Evolutionary conservation across 2,113 vertebrate genomes (phyloP).

Genomic region (Callithrix jacchus): DNA sequence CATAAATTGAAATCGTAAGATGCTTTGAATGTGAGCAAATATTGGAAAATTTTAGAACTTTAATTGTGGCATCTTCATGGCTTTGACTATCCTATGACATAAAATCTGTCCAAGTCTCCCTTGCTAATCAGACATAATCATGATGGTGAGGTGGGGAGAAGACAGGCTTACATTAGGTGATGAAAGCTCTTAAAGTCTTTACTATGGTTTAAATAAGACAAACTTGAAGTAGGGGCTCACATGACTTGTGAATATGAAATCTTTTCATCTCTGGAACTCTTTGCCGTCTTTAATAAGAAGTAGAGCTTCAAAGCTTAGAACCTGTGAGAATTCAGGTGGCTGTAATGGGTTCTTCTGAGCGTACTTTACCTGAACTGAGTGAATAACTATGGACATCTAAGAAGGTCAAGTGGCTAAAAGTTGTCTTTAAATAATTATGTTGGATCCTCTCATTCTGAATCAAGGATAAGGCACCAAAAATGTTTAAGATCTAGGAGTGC

Average conservation of each 20-base stretch:
- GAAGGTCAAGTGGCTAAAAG: background rate
- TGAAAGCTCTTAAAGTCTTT: background rate
- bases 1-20: background rate
- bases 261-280: background rate
- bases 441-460: background rate
- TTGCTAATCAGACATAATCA: background rate
- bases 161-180: background rate
- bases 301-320: constrained; percentile 4
- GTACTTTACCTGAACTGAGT: background rate
- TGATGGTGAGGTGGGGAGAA: background rate
- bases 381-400: background rate
- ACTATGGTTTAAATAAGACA: background rate
- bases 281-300: background rate
- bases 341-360: background rate
- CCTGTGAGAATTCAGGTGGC: background rate
- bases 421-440: background rate
- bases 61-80: background rate
- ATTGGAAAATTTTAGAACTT: background rate
- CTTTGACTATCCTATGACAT: background rate
- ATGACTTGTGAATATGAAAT: background rate
- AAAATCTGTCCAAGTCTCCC: background rate
- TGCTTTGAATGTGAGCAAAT: background rate
- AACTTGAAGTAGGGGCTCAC: background rate
- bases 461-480: background rate
- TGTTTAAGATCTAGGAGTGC: background rate